Conservation (phyloP, 2,888 invertebrate species). For the Maniola hyperantus region DNA sequence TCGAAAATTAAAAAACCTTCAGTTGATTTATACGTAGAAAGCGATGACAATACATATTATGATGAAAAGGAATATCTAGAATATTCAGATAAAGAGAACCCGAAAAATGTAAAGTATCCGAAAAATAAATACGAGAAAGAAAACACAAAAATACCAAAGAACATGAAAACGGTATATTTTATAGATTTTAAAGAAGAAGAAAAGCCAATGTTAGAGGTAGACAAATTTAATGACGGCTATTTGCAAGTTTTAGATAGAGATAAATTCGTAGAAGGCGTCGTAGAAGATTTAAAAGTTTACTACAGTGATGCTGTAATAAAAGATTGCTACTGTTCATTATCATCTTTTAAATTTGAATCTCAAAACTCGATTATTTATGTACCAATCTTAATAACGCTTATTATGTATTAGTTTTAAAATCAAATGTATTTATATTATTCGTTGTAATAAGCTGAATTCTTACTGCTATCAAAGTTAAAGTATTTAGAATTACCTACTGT, state of each 20-base stretch:
- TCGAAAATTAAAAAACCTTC: constrained; percentile 47
- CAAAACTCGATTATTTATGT: constrained; percentile 5
- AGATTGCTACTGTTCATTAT: constrained; percentile 48
- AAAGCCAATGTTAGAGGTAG: not conserved
- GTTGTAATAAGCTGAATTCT: not conserved
- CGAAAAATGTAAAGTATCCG: constrained; percentile 31
- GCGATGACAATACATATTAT: constrained; percentile 46
- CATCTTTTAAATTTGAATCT: constrained; percentile 25
- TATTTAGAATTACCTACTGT: too few species aligned
- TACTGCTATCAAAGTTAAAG: not conserved
- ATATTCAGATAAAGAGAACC: constrained; percentile 26
- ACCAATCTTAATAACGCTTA: not conserved
- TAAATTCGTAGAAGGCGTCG: constrained; percentile 42
- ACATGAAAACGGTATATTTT: constrained; percentile 27
- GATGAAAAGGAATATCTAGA: constrained; percentile 41
- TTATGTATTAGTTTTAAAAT: constrained; percentile 5
- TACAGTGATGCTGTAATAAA: constrained; percentile 46
- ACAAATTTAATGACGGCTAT: constrained; percentile 27
- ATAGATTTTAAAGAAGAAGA: constrained; percentile 30
- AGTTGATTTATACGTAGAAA: constrained; percentile 38
- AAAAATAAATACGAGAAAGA: constrained; percentile 24
- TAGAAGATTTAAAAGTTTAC: constrained; percentile 45
- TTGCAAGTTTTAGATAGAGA: constrained; percentile 40
- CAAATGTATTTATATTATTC: not conserved
- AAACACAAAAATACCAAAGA: constrained; percentile 13